Evolutionary conservation across 2,797 vertebrate species (phyloP).

Genomic region (Pangasius mekongensis): DNA sequence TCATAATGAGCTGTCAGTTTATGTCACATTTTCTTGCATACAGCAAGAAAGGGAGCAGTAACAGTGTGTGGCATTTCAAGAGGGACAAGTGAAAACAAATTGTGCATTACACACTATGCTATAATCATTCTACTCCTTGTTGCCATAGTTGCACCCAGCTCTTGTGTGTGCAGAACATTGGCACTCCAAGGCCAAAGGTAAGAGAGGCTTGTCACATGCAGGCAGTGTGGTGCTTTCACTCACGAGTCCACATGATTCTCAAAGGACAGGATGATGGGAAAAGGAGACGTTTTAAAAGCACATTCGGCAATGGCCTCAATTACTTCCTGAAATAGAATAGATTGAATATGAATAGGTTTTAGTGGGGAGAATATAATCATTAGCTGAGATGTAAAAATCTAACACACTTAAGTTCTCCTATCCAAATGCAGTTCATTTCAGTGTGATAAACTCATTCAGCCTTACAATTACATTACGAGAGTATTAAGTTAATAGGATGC

Average conservation of each 20-base stretch:
- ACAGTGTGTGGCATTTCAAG: conserved; percentile 47
- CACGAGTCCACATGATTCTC: conserved; percentile 96
- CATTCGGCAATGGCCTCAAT: conserved; percentile 89
- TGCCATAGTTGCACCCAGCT: conserved; percentile 57
- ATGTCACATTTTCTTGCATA: conserved; percentile 1
- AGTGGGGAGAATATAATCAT: not conserved
- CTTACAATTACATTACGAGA: not conserved
- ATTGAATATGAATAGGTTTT: conserved; percentile 24
- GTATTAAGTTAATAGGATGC: not conserved
- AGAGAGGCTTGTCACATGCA: conserved; percentile 20
- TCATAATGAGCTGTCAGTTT: conserved; percentile 29
- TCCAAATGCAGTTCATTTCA: conserved; percentile 7
- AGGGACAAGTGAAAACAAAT: conserved; percentile 57
- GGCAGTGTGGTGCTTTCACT: conserved; percentile 69
- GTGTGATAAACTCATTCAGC: not conserved
- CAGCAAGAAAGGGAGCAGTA: conserved; percentile 20
- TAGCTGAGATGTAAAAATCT: not conserved
- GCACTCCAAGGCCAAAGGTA: conserved; percentile 32
- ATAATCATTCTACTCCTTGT: conserved; percentile 55
- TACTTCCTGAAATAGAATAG: conserved; percentile 73
- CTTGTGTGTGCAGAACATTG: conserved; percentile 34
- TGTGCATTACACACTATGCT: conserved; percentile 50
- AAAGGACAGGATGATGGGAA: conserved; percentile 89
- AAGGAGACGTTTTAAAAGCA: conserved; percentile 95
- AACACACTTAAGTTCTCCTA: not conserved